Conservation (phyloP, 2,888 invertebrate species). For the Cataglyphis albicans region DNA sequence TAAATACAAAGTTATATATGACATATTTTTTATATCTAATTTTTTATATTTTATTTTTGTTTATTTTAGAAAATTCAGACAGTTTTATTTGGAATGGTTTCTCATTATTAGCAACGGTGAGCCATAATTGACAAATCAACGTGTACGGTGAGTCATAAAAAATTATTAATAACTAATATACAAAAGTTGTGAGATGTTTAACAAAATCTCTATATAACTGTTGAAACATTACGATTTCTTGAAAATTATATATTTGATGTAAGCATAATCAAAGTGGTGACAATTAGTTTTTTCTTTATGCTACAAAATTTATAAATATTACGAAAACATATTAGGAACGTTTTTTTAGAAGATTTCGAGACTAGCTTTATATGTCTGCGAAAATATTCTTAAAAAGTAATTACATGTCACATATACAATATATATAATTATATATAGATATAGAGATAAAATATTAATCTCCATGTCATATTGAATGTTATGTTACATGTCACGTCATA, state of each 20-base stretch:
- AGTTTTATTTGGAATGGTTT: neutral
- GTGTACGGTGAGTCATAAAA: slow-evolving; percentile 6
- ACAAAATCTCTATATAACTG: neutral
- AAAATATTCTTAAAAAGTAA: neutral
- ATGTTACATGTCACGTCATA: neutral
- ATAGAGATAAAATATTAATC: neutral
- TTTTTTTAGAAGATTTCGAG: neutral
- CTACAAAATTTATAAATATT: neutral
- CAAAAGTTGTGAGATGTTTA: neutral
- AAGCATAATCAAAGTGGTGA: neutral
- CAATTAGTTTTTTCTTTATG: neutral
- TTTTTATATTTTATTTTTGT: slow-evolving; percentile 7
- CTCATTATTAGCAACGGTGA: too few species aligned
- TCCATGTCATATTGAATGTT: neutral
- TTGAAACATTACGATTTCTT: neutral
- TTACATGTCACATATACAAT: neutral
- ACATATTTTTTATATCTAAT: neutral
- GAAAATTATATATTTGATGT: neutral
- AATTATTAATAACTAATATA: slow-evolving; percentile 29
- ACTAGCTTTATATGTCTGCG: neutral
- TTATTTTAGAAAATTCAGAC: neutral
- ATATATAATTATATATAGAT: neutral
- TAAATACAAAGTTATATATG: neutral
- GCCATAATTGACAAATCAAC: too few species aligned
- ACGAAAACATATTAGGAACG: neutral